Evolutionary conservation across 2,797 vertebrate genomes (phyloP).

Genomic region (Girardinus metallicus): DNA sequence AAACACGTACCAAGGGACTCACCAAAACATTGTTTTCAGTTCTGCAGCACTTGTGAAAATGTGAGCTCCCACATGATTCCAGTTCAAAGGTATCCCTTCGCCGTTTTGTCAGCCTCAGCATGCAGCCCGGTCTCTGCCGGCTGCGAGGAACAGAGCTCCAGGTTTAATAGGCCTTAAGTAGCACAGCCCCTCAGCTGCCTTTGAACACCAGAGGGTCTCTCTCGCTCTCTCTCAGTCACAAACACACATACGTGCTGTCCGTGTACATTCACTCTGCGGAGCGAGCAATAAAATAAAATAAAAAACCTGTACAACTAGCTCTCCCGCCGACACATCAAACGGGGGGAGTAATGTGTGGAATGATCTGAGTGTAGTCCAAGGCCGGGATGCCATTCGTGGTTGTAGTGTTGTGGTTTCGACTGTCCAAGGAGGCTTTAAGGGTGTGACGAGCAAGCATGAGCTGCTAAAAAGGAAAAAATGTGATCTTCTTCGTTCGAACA

Average conservation of each 20-base stretch:
- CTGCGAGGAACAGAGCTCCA: slow-evolving; percentile 73
- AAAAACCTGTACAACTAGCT: slow-evolving; percentile 64
- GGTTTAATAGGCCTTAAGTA: slow-evolving; percentile 82
- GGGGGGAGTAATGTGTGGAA: slow-evolving; percentile 76
- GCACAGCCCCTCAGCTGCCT: slow-evolving; percentile 68
- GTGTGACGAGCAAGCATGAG: slow-evolving; percentile 51
- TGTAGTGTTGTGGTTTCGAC: slow-evolving; percentile 65
- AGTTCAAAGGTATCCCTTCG: slow-evolving; percentile 80
- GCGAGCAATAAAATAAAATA: slow-evolving; percentile 73
- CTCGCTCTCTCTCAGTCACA: slow-evolving; percentile 20
- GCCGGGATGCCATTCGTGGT: slow-evolving; percentile 73
- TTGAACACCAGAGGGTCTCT: slow-evolving; percentile 76
- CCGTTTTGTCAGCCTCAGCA: slow-evolving; percentile 78
- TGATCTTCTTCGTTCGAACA: slow-evolving; percentile 26
- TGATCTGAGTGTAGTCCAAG: slow-evolving; percentile 71
- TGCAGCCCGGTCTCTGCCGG: slow-evolving; percentile 56
- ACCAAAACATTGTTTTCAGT: slow-evolving; percentile 79
- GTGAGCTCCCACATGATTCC: slow-evolving; percentile 79
- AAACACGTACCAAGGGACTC: slow-evolving; percentile 69
- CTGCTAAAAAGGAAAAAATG: slow-evolving; percentile 12
- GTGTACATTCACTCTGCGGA: slow-evolving; percentile 45
- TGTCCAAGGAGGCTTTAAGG: slow-evolving; percentile 54
- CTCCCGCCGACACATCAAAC: slow-evolving; percentile 76
- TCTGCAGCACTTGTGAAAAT: slow-evolving; percentile 81
- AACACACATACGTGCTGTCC: slow-evolving; percentile 11